Conservation (phyloP, 1,140 invertebrate species). For the Gonioctena quinquepunctata region DNA sequence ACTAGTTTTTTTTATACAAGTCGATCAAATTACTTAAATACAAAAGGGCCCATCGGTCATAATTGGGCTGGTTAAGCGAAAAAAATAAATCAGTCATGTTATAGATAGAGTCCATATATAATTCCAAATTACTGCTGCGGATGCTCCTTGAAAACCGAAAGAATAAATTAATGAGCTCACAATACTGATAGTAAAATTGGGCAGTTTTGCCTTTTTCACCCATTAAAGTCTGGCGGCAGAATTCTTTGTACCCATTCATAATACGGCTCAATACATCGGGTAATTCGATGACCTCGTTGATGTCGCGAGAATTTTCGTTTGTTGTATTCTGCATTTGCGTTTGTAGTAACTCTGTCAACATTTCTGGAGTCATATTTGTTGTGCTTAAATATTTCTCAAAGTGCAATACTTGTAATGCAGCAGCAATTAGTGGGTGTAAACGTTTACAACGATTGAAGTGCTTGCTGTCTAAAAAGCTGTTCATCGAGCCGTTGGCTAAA, state of each 20-base stretch:
- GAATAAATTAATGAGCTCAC: slow-evolving; percentile 25
- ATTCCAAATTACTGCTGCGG: slow-evolving; percentile 36
- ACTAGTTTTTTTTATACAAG: slow-evolving; percentile 24
- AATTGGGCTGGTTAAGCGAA: slow-evolving; percentile 43
- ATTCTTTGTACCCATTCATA: slow-evolving; percentile 23
- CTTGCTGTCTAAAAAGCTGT: too few species aligned
- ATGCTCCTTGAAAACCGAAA: slow-evolving; percentile 37
- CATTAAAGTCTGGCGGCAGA: slow-evolving; percentile 21
- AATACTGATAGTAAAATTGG: slow-evolving; percentile 32
- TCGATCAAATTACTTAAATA: slow-evolving; percentile 32
- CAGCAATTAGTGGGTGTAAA: too few species aligned
- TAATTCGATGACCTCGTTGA: slow-evolving; percentile 13
- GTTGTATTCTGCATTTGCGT: neutral
- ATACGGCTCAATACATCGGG: slow-evolving; percentile 8
- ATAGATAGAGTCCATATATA: slow-evolving; percentile 35
- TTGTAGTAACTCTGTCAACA: too few species aligned
- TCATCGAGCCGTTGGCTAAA: too few species aligned
- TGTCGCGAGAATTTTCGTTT: neutral
- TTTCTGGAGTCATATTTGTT: too few species aligned
- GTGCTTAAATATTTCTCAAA: neutral
- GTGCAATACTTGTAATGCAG: too few species aligned
- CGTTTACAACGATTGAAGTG: too few species aligned
- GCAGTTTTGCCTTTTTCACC: slow-evolving; percentile 36
- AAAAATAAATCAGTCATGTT: slow-evolving; percentile 44
- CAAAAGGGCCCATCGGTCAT: slow-evolving; percentile 34